phyloP scores from a whole-genome alignment of 2,888 invertebrate genomes.

The Andrena chrysosceles region DNA sequence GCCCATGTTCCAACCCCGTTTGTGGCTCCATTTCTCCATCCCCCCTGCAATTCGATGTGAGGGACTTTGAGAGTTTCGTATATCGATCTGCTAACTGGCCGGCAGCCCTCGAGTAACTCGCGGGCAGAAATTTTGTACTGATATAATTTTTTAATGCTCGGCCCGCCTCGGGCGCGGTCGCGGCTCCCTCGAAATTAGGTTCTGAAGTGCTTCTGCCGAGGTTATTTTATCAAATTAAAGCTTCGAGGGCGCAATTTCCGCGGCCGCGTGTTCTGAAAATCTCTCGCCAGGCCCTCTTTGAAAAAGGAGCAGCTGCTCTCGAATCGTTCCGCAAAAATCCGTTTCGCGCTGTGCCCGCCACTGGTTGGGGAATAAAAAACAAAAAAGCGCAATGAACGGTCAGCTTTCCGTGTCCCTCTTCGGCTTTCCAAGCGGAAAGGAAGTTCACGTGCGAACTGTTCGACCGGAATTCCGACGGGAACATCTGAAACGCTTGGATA shows the following conservation, averaged over 20 bases:
- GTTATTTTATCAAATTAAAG: slow-evolving; percentile 42
- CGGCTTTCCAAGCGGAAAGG: background rate
- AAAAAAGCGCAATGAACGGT: background rate
- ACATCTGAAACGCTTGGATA: background rate
- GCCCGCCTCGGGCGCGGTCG: background rate
- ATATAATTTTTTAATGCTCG: slow-evolving; percentile 7
- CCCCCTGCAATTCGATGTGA: slow-evolving; percentile 4
- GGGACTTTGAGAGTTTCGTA: background rate
- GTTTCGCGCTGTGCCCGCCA: slow-evolving; percentile 1
- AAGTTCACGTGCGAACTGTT: background rate
- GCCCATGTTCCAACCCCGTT: slow-evolving; percentile 8
- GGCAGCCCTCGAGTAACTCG: background rate
- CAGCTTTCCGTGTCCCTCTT: background rate
- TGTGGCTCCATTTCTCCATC: slow-evolving; percentile 20
- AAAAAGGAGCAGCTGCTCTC: slow-evolving; percentile 1
- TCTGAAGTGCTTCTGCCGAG: slow-evolving; percentile 17
- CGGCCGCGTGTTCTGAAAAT: slow-evolving; percentile 19
- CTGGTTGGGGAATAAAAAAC: background rate
- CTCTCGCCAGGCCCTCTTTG: slow-evolving; percentile 11
- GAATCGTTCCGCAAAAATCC: slow-evolving; percentile 17
- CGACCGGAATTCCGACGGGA: background rate
- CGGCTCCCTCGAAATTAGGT: slow-evolving; percentile 37
- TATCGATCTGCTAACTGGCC: background rate
- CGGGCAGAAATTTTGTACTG: background rate
- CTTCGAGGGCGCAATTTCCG: slow-evolving; percentile 14